Conservation (phyloP, 2,888 invertebrate genomes). For the Agonopterix heracliana region DNA sequence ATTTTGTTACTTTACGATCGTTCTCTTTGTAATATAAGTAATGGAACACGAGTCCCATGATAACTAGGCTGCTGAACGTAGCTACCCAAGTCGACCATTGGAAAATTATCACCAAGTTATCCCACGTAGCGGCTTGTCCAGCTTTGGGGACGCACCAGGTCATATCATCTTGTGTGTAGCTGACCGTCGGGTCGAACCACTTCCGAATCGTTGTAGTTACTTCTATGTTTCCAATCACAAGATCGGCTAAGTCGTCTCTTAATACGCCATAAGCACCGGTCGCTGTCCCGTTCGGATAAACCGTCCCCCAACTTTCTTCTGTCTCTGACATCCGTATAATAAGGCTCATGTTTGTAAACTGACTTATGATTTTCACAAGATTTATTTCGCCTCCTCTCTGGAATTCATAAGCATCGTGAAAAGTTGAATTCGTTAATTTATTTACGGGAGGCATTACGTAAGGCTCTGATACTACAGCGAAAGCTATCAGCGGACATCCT, state of each 20-base stretch:
- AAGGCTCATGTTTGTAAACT: slow-evolving; percentile 65
- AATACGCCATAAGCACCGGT: slow-evolving; percentile 53
- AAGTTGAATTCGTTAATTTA: slow-evolving; percentile 36
- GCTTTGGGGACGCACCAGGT: slow-evolving; percentile 67
- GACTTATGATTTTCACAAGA: slow-evolving; percentile 60
- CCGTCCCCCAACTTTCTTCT: slow-evolving; percentile 60
- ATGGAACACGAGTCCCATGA: slow-evolving; percentile 59
- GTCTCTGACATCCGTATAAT: slow-evolving; percentile 49
- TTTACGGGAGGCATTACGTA: slow-evolving; percentile 61
- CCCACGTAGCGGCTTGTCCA: slow-evolving; percentile 59
- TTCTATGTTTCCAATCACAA: slow-evolving; percentile 67
- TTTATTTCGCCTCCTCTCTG: slow-evolving; percentile 61
- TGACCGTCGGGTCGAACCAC: slow-evolving; percentile 65
- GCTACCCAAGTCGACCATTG: slow-evolving; percentile 67
- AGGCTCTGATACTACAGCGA: slow-evolving; percentile 62
- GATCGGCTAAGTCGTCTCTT: slow-evolving; percentile 47
- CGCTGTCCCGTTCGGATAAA: slow-evolving; percentile 50
- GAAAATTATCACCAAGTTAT: slow-evolving; percentile 65
- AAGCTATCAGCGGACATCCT: slow-evolving; percentile 60
- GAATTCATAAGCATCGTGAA: slow-evolving; percentile 53
- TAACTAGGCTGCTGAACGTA: slow-evolving; percentile 45
- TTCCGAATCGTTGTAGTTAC: slow-evolving; percentile 57
- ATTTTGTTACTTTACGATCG: slow-evolving; percentile 43
- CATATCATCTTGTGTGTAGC: slow-evolving; percentile 69
- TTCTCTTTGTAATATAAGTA: slow-evolving; percentile 52